These are phyloP conservation scores for Artemia sp. DNA, from an alignment of 2,888 invertebrate genomes.

Conservation along the genomic window DNA sequence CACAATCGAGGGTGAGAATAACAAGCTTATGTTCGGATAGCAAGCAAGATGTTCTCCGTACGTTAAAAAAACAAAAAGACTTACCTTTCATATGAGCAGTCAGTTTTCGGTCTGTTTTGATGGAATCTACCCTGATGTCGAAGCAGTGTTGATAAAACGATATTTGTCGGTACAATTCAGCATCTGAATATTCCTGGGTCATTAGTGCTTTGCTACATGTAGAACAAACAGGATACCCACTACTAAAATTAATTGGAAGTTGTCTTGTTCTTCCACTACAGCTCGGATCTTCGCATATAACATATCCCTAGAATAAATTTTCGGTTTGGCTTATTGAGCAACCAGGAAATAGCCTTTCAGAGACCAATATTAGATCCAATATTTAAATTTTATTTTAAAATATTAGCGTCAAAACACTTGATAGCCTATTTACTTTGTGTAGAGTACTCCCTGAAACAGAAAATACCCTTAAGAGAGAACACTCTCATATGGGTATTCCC, in stretches of 20 bases:
- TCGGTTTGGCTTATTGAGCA: no score
- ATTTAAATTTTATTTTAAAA: no score
- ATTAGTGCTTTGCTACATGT: conserved; percentile 56
- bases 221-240: conserved; percentile 51
- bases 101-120: conserved; percentile 5
- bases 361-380: no score
- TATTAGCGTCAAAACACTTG: no score
- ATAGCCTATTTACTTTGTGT: no score
- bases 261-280: conserved; percentile 53
- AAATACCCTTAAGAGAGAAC: no score
- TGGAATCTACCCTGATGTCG: background rate
- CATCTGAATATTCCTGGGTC: conserved; percentile 37
- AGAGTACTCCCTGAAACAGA: no score
- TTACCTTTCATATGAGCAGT: background rate
- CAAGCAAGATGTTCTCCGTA: no score
- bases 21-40: no score
- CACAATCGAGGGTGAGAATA: no score
- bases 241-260: conserved; percentile 40
- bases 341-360: no score
- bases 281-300: conserved; percentile 76
- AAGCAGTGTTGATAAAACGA: background rate
- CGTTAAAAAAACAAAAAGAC: background rate
- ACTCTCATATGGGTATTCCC: no score
- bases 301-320: conserved; percentile 39
- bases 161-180: conserved; percentile 2